Base-by-base conservation (phyloP, 2,113 vertebrate genomes). In the Pipra filicauda region DNA sequence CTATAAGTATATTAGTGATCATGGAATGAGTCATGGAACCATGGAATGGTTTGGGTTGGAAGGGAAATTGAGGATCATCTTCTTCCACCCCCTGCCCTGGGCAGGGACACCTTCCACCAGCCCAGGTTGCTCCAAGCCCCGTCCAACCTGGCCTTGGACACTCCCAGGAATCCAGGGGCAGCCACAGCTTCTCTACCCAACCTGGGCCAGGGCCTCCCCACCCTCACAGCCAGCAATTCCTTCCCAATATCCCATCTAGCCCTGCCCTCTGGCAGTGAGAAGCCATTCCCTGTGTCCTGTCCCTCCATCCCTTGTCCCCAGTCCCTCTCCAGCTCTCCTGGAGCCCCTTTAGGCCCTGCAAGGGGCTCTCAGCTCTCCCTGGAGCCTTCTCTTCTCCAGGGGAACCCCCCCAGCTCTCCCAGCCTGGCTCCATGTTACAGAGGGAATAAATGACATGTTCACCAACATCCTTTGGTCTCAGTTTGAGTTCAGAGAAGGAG, bases 1-100 rank as follows among this genome's bases (percentile, higher is more conserved):
- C 43, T n/a, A 1, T 8, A 43, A n/a, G 67, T 21, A 17, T 2
- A 5, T 19, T 7, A 3, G 55, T 10, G 15, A 18, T 13, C 21
- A 3, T 3, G 5, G 31, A 27, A 5, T 28, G 30, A 62, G 2
- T 28, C 21, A 31, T 8, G 46, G 74, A 46, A 39, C 35, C 57
- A 17, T 52, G 54, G 44, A 21, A 35, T 35, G 31, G 20, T 9
- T 37, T 37, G 37, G 44, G 71, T 10, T 33, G 65, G 55, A 21
- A 54, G 39, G 23, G 46, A 10, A 2, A 7, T 27, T 35, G 18
- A 16, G 44, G 11, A 10, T 19, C 44, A 22, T 27, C 35, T 26
- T 4, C 11, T 8, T 1, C 49, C 59, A 27, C 2, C 19, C 24
- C 3, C 1, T 37, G 8, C 44, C 80, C 19, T 10, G 33, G 49